phyloP scores from a whole-genome alignment of 2,113 vertebrate species.

The Xerus inauris region DNA sequence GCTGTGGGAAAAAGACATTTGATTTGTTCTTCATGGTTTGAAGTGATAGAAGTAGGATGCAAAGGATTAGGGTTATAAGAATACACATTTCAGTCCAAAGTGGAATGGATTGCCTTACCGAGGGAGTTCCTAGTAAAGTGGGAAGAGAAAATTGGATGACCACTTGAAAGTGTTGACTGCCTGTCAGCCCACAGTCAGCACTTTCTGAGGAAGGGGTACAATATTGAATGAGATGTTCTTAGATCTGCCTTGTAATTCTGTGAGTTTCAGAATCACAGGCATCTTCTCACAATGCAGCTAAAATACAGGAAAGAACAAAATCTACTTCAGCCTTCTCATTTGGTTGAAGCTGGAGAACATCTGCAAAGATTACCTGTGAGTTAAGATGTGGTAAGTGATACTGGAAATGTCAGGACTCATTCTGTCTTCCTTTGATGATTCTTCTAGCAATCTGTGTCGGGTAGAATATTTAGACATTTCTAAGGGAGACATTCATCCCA shows the following conservation, averaged over 20 bases:
- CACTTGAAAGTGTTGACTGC: neutral
- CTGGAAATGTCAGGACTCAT: neutral
- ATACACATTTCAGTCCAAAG: neutral
- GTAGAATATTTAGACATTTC: neutral
- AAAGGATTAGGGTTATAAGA: neutral
- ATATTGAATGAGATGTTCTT: neutral
- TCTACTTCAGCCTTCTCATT: neutral
- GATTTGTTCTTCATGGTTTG: neutral
- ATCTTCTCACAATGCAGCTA: neutral
- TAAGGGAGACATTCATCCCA: neutral
- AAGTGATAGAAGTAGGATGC: neutral
- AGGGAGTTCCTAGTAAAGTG: neutral
- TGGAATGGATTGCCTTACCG: neutral
- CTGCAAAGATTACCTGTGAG: neutral
- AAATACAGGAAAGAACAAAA: neutral
- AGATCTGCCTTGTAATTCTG: neutral
- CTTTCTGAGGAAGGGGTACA: neutral
- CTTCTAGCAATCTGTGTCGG: neutral
- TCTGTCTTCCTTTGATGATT: neutral
- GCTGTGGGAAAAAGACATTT: neutral
- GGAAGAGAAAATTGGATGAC: neutral
- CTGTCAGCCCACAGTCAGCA: neutral
- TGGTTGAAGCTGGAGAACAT: neutral
- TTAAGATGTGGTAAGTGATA: neutral
- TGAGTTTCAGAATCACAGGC: neutral